Evolutionary conservation across 2,797 vertebrate species (phyloP).

Genomic region (Anomalospiza imberbis): DNA sequence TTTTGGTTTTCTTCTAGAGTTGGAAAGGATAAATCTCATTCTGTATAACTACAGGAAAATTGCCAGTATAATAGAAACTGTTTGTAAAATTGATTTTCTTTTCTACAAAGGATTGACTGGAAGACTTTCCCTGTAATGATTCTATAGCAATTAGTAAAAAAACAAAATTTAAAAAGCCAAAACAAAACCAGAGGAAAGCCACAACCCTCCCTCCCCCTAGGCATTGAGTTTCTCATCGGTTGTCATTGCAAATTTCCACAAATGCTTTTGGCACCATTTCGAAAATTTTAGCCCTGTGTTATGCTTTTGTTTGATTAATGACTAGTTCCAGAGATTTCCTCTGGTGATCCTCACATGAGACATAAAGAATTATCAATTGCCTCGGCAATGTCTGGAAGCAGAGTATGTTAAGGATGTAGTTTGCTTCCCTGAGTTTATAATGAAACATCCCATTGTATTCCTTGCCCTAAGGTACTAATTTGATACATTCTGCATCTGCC

Average conservation of each 20-base stretch:
- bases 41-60: background rate
- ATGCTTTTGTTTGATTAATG: conserved; percentile 40
- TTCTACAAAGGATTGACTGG: background rate
- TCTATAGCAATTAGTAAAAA: background rate
- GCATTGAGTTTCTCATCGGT: background rate
- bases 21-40: background rate
- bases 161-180: background rate
- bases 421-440: conserved; percentile 1
- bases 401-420: background rate
- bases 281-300: background rate
- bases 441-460: background rate
- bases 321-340: conserved; percentile 28
- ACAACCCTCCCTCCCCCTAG: background rate
- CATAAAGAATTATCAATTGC: background rate
- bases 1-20: background rate
- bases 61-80: background rate
- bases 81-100: background rate
- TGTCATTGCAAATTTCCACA: conserved; percentile 5
- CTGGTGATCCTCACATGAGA: conserved; percentile 20
- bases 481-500: background rate
- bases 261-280: conserved; percentile 16
- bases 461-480: conserved; percentile 5
- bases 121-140: background rate
- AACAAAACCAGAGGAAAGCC: background rate
- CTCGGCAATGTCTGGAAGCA: conserved; percentile 6